Base-by-base conservation (phyloP, 2,888 invertebrate genomes). In the Amaurobius ferox region DNA sequence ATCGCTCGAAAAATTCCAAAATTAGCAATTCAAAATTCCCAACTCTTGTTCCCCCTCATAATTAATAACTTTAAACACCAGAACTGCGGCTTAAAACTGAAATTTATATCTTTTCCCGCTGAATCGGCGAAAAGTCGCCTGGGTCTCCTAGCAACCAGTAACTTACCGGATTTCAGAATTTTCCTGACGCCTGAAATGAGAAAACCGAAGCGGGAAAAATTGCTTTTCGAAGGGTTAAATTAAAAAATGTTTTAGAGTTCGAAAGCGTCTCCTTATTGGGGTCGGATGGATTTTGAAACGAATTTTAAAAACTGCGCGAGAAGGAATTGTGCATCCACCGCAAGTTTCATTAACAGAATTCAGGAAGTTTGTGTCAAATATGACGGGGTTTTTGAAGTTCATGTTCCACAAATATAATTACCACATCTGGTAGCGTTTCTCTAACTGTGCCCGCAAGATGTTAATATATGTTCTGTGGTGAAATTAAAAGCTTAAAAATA, bases 161-260 rank as follows among this genome's bases (percentile, higher is more conserved):
- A 44, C 16, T 16, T 16, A 16, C 16, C 44, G 2, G 44, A 16
- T 44, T 44, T 44, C 44, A 9, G 44, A 5, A 44, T 44, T 16
- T 16, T 35, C 44, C 44, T 16, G 13, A 16, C 44, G 2, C 16
- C 44, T 7, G 2, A 44, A 9, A 2, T 44, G 44, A 35, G 44
- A 44, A 44, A 16, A 7, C 11, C 13, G n/a, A 44, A 16, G 44
- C n/a, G 44, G 11, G 13, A 44, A 44, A 44, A 44, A 44, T 44
- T 44, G 44, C 44, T 44, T 44, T 44, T 44, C 16, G 44, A 44
- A 44, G 44, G 44, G 44, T 16, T 44, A 44, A 44, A 44, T 44
- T 44, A 44, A 44, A n/a, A 44, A 44, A 44, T 44, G 44, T 44
- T 44, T 44, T 16, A n/a, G n/a, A n/a, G n/a, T n/a, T n/a, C n/a